Percentiles rank a stretch among this genome's conserved stretches.
Conservation (phyloP, 2,113 vertebrate genomes). For the Formicarius rufipectus region DNA sequence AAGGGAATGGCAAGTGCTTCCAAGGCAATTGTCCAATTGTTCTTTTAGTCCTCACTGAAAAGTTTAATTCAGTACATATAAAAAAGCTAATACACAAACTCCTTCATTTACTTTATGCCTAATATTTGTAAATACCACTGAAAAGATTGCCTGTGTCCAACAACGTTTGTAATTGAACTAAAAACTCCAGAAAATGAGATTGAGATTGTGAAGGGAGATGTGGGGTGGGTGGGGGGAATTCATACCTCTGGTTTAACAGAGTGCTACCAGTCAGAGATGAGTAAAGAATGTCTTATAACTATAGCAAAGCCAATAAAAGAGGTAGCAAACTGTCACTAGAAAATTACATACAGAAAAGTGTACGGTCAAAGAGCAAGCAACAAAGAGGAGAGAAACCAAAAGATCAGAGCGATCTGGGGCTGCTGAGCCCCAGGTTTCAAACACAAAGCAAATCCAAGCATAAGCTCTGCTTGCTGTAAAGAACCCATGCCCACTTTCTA, state of each 20-base stretch:
- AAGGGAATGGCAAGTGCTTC: background rate
- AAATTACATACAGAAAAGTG: background rate
- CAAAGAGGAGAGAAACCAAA: slow-evolving; percentile 7
- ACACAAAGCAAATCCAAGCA: slow-evolving; percentile 39
- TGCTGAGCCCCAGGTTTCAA: background rate
- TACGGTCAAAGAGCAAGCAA: background rate
- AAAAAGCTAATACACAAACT: background rate
- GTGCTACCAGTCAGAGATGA: background rate
- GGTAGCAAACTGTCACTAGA: background rate
- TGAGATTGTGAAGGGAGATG: background rate
- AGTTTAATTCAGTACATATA: background rate
- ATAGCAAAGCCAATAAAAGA: background rate
- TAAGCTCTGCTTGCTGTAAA: slow-evolving; percentile 33
- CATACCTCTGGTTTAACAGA: background rate
- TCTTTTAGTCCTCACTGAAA: background rate
- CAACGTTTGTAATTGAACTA: background rate
- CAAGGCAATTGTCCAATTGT: background rate
- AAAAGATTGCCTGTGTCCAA: background rate
- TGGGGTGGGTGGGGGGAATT: background rate
- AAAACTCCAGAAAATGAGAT: background rate
- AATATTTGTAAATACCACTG: background rate
- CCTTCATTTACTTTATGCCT: background rate
- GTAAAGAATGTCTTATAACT: background rate
- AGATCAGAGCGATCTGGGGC: background rate
- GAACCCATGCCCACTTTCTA: slow-evolving; percentile 49